These are phyloP conservation scores for Coelinius sp. DNA, from an alignment of 2,888 invertebrate species.

Conservation along the genomic window DNA sequence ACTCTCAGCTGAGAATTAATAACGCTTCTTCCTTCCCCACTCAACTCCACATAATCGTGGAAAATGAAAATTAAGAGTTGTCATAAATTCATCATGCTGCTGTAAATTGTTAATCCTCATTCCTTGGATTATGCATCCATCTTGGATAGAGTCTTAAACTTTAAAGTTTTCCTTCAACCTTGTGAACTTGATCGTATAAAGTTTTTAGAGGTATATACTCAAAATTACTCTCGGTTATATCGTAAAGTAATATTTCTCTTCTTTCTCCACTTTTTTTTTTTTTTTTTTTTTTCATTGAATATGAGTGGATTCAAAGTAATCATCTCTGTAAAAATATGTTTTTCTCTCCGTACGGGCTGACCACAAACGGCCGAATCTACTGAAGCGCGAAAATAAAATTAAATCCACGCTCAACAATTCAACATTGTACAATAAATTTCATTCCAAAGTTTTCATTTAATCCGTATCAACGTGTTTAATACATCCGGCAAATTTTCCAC, in stretches of 20 bases:
- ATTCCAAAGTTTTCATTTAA: background rate
- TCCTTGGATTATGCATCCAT: background rate
- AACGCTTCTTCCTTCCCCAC: background rate
- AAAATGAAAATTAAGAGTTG: slow-evolving; percentile 2
- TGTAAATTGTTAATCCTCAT: background rate
- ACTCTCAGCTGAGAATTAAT: background rate
- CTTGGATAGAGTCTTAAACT: background rate
- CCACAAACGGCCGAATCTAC: background rate
- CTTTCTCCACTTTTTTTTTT: background rate
- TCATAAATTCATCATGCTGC: background rate
- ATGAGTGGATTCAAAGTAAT: background rate
- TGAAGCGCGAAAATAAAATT: background rate
- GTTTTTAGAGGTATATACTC: background rate
- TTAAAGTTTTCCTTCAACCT: background rate
- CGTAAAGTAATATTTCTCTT: background rate
- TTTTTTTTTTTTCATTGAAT: background rate
- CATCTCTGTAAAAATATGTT: background rate
- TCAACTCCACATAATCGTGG: background rate
- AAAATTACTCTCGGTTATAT: background rate
- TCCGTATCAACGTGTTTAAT: background rate
- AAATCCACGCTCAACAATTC: background rate
- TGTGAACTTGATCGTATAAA: background rate
- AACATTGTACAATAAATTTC: background rate
- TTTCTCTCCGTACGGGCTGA: background rate
- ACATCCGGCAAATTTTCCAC: background rate